These are phyloP conservation scores for Numenius phaeopus DNA, from an alignment of 2,797 vertebrate species.

Conservation along the genomic window DNA sequence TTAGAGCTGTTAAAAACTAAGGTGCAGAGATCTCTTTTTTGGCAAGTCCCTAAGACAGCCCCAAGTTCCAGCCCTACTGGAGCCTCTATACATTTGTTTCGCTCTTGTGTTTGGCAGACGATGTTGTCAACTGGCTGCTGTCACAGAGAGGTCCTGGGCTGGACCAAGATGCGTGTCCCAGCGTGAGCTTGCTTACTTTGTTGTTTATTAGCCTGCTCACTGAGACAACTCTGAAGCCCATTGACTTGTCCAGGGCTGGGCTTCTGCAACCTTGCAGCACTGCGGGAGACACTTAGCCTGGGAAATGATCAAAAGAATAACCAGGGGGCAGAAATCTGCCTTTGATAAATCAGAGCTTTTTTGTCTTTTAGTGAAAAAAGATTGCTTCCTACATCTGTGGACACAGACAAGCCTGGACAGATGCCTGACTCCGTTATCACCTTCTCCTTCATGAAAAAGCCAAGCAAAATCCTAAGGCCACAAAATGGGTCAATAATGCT, in stretches of 20 bases:
- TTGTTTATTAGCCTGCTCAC: not conserved
- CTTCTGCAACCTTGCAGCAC: not conserved
- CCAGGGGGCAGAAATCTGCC: not conserved
- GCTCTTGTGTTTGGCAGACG: not conserved
- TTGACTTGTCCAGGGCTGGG: not conserved
- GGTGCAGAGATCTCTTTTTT: not conserved
- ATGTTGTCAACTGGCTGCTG: not conserved
- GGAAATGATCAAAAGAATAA: conserved; percentile 23
- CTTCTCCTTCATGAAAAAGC: not conserved
- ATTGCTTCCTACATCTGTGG: not conserved
- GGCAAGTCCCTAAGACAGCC: not conserved
- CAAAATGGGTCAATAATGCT: not conserved
- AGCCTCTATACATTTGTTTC: not conserved
- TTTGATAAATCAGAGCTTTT: not conserved
- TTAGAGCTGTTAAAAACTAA: not conserved
- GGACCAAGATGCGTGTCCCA: not conserved
- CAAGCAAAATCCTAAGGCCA: not conserved
- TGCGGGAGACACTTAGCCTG: not conserved
- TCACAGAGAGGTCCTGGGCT: not conserved
- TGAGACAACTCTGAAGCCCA: not conserved
- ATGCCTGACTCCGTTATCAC: not conserved
- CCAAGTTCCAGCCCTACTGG: not conserved
- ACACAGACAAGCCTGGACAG: not conserved
- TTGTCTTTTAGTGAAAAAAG: not conserved
- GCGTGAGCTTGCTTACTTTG: not conserved